These are phyloP conservation scores for Miltochrista miniata DNA, from an alignment of 2,888 invertebrate genomes.

Conservation along the genomic window DNA sequence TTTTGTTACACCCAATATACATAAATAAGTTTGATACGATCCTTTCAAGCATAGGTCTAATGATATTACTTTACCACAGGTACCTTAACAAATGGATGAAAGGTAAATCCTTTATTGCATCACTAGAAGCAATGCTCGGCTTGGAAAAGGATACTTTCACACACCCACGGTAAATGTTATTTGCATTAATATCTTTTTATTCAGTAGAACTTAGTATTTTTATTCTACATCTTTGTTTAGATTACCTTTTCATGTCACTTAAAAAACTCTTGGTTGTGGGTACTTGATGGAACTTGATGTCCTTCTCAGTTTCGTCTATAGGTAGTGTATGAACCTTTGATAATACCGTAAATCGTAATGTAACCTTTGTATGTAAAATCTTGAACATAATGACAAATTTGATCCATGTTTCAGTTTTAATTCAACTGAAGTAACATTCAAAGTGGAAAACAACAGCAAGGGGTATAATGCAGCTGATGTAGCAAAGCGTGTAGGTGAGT, in stretches of 20 bases:
- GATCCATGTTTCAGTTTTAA: slow-evolving; percentile 84
- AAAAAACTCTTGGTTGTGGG: no score
- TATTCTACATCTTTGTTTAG: background rate
- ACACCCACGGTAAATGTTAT: slow-evolving; percentile 83
- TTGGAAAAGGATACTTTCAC: slow-evolving; percentile 85
- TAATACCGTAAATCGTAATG: no score
- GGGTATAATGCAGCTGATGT: slow-evolving; percentile 87
- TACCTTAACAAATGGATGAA: slow-evolving; percentile 86
- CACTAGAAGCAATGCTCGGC: slow-evolving; percentile 87
- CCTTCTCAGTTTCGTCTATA: no score
- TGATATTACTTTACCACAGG: slow-evolving; percentile 43
- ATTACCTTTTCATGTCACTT: no score
- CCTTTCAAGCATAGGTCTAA: no score
- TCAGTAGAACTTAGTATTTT: background rate
- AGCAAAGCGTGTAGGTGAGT: slow-evolving; percentile 86
- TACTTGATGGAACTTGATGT: no score
- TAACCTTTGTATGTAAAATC: no score
- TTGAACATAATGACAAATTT: no score
- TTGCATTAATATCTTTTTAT: background rate
- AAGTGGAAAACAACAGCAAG: slow-evolving; percentile 86
- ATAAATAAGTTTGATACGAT: no score
- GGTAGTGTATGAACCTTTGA: no score
- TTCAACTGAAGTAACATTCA: slow-evolving; percentile 90
- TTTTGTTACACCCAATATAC: no score
- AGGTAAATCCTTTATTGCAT: slow-evolving; percentile 88